A percentile compares a stretch with the other conserved stretches of the same genome.
Conservation (phyloP, 1,140 invertebrate species). For the Anagrus nilaparvatae region DNA sequence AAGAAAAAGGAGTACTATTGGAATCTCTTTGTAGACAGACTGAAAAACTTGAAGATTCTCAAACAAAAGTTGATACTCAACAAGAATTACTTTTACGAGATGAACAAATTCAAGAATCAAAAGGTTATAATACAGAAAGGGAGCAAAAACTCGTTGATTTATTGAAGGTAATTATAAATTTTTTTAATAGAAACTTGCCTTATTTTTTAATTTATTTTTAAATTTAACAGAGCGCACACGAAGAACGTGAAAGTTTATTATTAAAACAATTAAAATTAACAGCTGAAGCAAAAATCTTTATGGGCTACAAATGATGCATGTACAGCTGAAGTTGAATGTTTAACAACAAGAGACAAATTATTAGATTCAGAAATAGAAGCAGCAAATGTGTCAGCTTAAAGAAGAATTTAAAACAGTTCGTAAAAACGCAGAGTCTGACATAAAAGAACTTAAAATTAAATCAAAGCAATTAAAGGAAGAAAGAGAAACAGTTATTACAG, state of each 20-base stretch:
- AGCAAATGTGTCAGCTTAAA: conserved; percentile 55
- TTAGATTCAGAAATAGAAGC: conserved; percentile 63
- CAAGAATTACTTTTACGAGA: conserved; percentile 60
- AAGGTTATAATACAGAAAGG: conserved; percentile 54
- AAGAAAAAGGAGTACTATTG: conserved; percentile 80
- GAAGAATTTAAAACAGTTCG: conserved; percentile 69
- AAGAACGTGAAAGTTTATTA: conserved; percentile 61
- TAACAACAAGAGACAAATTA: conserved; percentile 55
- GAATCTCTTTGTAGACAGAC: conserved; percentile 88
- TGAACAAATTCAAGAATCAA: conserved; percentile 47
- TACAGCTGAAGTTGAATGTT: conserved; percentile 49
- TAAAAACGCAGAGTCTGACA: conserved; percentile 71
- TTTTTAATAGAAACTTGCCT: too few species aligned
- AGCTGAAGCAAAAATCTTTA: conserved; percentile 48
- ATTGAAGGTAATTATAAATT: conserved; percentile 51
- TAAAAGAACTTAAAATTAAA: conserved; percentile 70
- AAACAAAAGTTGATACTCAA: conserved; percentile 60
- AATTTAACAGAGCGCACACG: conserved; percentile 68
- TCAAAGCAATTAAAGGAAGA: conserved; percentile 63
- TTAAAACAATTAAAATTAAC: conserved; percentile 72
- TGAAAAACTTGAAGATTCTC: conserved; percentile 77
- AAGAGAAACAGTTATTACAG: conserved; percentile 54
- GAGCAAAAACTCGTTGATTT: conserved; percentile 79
- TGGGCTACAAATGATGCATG: conserved; percentile 40
- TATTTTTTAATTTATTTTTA: too few species aligned